A percentile compares a stretch with the other conserved stretches of the same genome.
phyloP scores from a whole-genome alignment of 2,113 vertebrate species.

The Butorides virescens region DNA sequence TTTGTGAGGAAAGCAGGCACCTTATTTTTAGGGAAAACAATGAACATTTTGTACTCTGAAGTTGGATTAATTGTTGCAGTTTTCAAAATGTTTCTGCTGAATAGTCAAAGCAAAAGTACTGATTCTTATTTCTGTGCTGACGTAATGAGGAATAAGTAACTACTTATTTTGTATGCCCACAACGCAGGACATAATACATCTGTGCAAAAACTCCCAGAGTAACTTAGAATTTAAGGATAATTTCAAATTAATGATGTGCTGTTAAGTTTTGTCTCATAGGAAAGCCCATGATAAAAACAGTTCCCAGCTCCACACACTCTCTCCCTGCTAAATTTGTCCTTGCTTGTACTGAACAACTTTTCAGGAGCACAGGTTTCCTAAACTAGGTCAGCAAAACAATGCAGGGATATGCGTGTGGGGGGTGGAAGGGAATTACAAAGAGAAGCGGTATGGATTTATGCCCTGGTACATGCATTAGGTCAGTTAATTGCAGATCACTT shows the following conservation, averaged over 20 bases:
- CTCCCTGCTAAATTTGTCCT: neutral
- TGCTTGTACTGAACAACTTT: neutral
- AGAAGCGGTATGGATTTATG: neutral
- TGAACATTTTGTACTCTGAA: neutral
- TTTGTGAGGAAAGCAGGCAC: neutral
- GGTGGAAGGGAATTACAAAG: neutral
- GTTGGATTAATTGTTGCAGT: neutral
- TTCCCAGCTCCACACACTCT: neutral
- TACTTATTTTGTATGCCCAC: neutral
- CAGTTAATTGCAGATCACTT: neutral
- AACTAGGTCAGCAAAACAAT: neutral
- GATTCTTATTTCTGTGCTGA: neutral
- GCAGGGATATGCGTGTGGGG: neutral
- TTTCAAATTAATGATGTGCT: neutral
- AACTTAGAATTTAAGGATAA: neutral
- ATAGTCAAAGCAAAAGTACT: neutral
- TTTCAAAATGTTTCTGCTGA: neutral
- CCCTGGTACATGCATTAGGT: neutral
- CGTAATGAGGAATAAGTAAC: neutral
- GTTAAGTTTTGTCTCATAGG: neutral
- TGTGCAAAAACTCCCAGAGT: neutral
- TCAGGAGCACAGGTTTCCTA: neutral
- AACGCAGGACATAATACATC: neutral
- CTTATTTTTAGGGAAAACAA: neutral
- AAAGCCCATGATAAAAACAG: neutral